Evolutionary conservation across 2,113 vertebrate species (phyloP), one percentile per base, ranked within the genome.

Genomic region (Phoenicopterus ruber): DNA sequence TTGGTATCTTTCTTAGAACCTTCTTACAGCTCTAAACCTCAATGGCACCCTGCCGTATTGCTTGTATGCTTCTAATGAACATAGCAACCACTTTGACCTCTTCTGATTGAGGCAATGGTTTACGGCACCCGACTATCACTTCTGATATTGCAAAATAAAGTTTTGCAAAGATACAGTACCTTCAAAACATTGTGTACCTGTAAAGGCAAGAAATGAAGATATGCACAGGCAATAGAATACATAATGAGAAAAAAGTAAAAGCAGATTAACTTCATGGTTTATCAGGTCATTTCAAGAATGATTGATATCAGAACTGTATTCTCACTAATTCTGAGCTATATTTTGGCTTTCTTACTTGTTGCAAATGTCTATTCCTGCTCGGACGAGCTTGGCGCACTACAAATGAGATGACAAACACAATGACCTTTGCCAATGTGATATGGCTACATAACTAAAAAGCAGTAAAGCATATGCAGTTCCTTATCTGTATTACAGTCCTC

Each of bases 71-170:
- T 72, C 20, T 57, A 66, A 12, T 5, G 5, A 65, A 18, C 7
- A 10, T 17, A 20, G 31, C 6, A 34, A 65, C 19, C 32, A 80
- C 16, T 85, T 61, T 4, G 71, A 50, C 6, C 4, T 71, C 20
- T 94, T 92, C 31, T 9, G 3, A 1, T 5, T 63, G 22, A 85
- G 19, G 15, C 16, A 65, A 17, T 10, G 4, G 13, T 59, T 86
- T 71, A 46, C 0, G 0, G 55, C 47, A 61, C 22, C 28, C 2
- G 2, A 10, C 3, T n/a, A 36, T 21, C 32, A 36, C 20, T 93
- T 63, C n/a, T 36, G 34, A 42, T 24, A 47, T 0, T 34, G 59
- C 54, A 42, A 71, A 90, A 34, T 8, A 17, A 50, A 63, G 29
- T 42, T 85, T 19, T 59, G 19, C 34, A 47, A 36, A 55, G 13